Conservation (phyloP, 2,797 vertebrate species). For the Emys orbicularis region DNA sequence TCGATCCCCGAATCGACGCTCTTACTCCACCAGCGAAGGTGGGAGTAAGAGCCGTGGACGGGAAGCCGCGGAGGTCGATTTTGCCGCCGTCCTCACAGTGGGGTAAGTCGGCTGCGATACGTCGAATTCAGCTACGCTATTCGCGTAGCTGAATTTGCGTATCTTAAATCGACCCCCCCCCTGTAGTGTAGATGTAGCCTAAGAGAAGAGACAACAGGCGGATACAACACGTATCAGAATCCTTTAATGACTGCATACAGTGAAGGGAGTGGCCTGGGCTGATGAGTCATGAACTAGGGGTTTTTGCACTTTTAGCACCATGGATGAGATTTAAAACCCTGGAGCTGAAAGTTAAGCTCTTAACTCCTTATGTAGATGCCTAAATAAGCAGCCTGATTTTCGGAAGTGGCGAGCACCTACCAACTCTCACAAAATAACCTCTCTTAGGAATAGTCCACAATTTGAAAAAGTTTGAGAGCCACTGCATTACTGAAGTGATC, state of each 20-base stretch:
- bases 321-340: not conserved
- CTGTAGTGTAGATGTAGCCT: no score
- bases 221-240: not conserved
- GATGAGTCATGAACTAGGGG: not conserved
- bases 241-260: not conserved
- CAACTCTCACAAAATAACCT: accelerated
- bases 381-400: accelerated
- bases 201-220: not conserved
- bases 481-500: not conserved
- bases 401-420: not conserved
- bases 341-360: not conserved
- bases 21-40: no score
- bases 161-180: no score
- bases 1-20: no score
- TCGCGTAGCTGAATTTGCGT: no score
- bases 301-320: not conserved
- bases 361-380: not conserved
- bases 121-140: no score
- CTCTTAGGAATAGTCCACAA: not conserved
- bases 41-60: no score
- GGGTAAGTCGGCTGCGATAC: no score
- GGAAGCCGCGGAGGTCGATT: no score
- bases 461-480: not conserved
- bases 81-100: no score
- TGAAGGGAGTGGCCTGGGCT: not conserved